Base-by-base conservation (phyloP, 2,888 invertebrate species). In the Syrista parreyssii region DNA sequence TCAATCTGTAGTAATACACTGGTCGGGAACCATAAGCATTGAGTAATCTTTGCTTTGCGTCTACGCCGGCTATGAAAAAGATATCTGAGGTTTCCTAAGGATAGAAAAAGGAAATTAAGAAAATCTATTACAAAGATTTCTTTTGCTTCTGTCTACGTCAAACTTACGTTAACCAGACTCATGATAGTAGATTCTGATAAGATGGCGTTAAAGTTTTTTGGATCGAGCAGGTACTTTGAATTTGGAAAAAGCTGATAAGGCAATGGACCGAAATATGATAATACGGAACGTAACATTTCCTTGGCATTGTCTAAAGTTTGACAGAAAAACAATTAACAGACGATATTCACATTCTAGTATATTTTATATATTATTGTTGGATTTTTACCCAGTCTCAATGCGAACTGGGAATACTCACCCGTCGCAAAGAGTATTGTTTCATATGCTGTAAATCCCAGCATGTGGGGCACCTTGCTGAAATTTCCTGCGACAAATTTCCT, bases 391-490 rank as follows among this genome's bases (percentile, higher is more conserved):
- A 55, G 40, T 23, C 23, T 9, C 23, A 23, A 55, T 23, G 1
- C 9, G 15, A 55, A 23, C 9, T 55, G 23, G 23, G 23, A 4
- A 9, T 23, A 55, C 40, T 55, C 40, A 55, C 40, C 40, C 40
- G 40, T 55, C 6, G 40, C 40, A 55, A 55, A 55, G 9, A 55
- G 15, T 55, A 55, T 55, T 55, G 40, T 92, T 84, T 93, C 93
- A 12, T 92, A 88, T 12, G 91, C 87, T 79, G 92, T 92, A 82
- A 92, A 92, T 9, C 94, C 94, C 72, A 92, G 85, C 82, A 94
- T 92, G 33, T 91, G 92, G 0, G 93, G 93, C 0, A 93, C 92
- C 86, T 92, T 92, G 31, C 87, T 87, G 80, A 93, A 93, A 55
- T 92, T 87, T 55, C 93, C 93, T 68, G 85, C 82, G 9, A 82